A percentile compares a stretch with the other conserved stretches of the same genome.
Conservation (phyloP, 2,113 vertebrate genomes). For the Neopipo cinnamomea region DNA sequence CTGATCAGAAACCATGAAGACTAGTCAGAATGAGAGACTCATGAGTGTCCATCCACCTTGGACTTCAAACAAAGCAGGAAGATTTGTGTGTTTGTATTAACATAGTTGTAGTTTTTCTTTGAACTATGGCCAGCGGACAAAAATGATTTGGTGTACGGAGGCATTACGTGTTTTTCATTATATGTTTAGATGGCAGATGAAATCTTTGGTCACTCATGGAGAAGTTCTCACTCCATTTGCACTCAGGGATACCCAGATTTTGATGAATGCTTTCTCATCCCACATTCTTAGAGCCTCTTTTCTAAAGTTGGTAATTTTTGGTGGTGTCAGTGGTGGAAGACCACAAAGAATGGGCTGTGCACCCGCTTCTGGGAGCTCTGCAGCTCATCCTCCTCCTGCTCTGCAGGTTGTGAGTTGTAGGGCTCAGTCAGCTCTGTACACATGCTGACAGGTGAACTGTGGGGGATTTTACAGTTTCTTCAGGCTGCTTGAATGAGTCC, state of each 20-base stretch:
- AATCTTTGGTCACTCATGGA: background rate
- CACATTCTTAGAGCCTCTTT: background rate
- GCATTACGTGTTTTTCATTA: background rate
- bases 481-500: background rate
- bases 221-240: background rate
- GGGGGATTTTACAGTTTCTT: background rate
- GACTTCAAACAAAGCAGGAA: background rate
- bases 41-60: background rate
- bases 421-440: background rate
- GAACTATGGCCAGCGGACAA: background rate
- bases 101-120: background rate
- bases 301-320: background rate
- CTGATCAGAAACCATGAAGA: background rate
- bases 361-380: background rate
- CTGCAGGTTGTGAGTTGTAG: background rate
- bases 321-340: background rate
- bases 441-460: background rate
- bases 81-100: background rate
- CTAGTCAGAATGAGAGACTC: background rate
- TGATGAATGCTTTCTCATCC: background rate
- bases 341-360: background rate
- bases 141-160: rapidly evolving
- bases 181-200: background rate
- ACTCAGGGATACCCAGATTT: background rate
- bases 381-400: background rate